phyloP scores from a whole-genome alignment of 1,140 invertebrate species.

The Drosophila miranda region DNA sequence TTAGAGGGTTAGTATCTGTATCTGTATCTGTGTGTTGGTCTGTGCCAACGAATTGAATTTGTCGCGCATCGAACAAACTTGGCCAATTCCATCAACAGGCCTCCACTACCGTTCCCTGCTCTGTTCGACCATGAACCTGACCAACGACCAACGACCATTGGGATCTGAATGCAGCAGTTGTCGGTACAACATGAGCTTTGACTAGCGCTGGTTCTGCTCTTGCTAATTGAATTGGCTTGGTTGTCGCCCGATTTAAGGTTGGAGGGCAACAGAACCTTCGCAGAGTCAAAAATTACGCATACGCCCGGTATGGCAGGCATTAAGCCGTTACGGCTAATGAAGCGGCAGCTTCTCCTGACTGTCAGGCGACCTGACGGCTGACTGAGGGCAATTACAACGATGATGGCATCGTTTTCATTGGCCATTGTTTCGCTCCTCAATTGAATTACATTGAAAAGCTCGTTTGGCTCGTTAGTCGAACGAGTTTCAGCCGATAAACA shows the following conservation, averaged over 20 bases:
- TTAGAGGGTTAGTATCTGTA: neutral
- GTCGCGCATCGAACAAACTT: conserved; percentile 60
- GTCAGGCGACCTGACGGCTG: conserved; percentile 13
- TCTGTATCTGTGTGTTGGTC: conserved; percentile 2
- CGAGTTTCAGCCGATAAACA: conserved; percentile 49
- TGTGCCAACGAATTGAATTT: conserved; percentile 45
- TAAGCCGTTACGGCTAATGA: conserved; percentile 65
- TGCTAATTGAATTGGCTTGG: conserved; percentile 53
- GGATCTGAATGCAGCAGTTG: neutral
- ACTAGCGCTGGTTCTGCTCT: conserved; percentile 20
- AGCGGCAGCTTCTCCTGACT: conserved; percentile 23
- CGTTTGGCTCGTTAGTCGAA: conserved; percentile 63
- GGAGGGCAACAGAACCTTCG: neutral
- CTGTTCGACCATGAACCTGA: conserved; percentile 34
- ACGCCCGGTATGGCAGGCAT: conserved; percentile 34
- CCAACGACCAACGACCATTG: conserved; percentile 12
- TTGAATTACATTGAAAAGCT: conserved; percentile 70
- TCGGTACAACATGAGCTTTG: conserved; percentile 18
- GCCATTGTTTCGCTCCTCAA: conserved; percentile 62
- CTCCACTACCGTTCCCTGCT: conserved; percentile 9
- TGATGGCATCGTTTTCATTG: conserved; percentile 19
- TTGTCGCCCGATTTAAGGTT: conserved; percentile 11
- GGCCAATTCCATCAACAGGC: conserved; percentile 62
- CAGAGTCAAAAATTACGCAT: conserved; percentile 49
- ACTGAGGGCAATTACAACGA: conserved; percentile 41